phyloP scores from a whole-genome alignment of 2,797 vertebrate genomes.

The Masticophis lateralis region DNA sequence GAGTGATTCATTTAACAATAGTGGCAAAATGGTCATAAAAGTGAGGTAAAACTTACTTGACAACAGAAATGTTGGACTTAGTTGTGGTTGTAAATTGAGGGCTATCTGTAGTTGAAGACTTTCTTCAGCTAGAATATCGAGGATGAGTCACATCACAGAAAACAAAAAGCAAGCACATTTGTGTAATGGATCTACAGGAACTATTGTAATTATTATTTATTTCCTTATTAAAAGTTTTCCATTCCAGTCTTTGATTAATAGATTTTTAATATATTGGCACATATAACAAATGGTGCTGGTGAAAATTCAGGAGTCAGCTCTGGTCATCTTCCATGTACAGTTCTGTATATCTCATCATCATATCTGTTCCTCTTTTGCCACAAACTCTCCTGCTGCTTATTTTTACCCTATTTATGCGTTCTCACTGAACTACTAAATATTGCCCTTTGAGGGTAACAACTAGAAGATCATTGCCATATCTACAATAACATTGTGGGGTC shows the following conservation, averaged over 20 bases:
- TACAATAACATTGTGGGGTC: background rate
- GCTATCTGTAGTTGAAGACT: background rate
- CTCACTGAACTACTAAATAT: background rate
- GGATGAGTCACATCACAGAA: background rate
- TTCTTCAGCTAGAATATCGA: background rate
- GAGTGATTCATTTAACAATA: background rate
- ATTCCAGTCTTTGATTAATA: background rate
- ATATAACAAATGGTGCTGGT: background rate
- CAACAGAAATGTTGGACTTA: background rate
- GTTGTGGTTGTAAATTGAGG: background rate
- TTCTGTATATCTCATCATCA: background rate
- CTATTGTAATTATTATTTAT: background rate
- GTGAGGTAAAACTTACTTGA: background rate
- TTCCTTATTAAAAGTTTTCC: background rate
- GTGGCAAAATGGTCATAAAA: background rate
- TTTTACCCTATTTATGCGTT: background rate
- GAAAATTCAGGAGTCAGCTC: background rate
- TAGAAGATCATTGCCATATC: background rate
- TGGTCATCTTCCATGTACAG: background rate
- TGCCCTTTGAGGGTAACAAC: background rate
- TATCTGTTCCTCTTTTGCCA: background rate
- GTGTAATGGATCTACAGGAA: background rate
- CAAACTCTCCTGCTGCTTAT: background rate
- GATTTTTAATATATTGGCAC: background rate
- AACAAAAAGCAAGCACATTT: background rate